Conservation (phyloP, 2,888 invertebrate species). For the Acleris emargana region DNA sequence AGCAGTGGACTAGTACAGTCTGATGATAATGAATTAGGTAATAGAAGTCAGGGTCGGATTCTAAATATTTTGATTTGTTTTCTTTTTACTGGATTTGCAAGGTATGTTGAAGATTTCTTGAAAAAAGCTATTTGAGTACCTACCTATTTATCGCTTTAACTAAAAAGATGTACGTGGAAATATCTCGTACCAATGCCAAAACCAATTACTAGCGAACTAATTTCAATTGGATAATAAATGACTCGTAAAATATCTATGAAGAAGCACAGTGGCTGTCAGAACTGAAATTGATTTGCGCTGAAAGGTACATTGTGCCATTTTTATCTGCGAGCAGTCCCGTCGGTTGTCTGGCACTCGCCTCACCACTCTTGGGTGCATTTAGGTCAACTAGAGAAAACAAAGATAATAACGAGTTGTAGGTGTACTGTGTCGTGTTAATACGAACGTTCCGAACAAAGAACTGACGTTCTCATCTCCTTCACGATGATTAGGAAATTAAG, state of each 20-base stretch:
- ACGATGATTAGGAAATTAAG: too few species aligned
- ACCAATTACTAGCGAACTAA: conserved; percentile 2
- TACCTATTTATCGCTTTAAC: too few species aligned
- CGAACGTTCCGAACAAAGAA: too few species aligned
- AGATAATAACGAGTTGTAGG: conserved; percentile 42
- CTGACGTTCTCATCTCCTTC: too few species aligned
- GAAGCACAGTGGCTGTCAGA: conserved; percentile 24
- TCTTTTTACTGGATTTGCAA: too few species aligned
- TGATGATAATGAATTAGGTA: too few species aligned
- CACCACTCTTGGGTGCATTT: conserved; percentile 49
- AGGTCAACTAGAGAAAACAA: conserved; percentile 59
- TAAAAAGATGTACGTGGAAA: too few species aligned
- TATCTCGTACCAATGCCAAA: background rate
- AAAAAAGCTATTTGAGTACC: too few species aligned
- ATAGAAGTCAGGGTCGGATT: too few species aligned
- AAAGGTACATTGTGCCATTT: conserved; percentile 48
- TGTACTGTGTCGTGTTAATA: background rate
- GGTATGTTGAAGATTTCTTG: too few species aligned
- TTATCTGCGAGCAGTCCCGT: conserved; percentile 46
- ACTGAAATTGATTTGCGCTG: conserved; percentile 33
- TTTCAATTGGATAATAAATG: conserved; percentile 17
- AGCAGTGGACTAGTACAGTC: too few species aligned
- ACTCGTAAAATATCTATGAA: conserved; percentile 19
- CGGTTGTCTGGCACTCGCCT: conserved; percentile 57
- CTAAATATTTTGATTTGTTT: too few species aligned